Base-by-base conservation (phyloP, 64 coral and sea anemone genomes). In the Anthopleura sola region DNA sequence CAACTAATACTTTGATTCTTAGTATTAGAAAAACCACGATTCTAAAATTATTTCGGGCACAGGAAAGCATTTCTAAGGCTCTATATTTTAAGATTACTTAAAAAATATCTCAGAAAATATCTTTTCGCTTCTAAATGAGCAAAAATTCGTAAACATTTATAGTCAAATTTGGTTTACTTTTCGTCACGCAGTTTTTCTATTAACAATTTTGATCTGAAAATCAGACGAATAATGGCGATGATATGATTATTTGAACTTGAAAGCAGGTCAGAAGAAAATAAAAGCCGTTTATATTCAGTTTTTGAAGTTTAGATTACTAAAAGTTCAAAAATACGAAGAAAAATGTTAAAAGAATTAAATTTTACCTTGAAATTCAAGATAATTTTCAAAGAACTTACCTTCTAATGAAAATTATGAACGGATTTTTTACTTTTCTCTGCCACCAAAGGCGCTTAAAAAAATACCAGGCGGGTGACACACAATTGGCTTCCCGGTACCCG, bases 401-500 rank as follows among this genome's bases (percentile, higher is more conserved):
- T 24, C 47, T 47, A 11, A 12, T 48, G 3, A 48, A 62, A 7
- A 24, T 24, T n/a, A 44, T 18, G 21, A 38, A 44, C 76, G 39
- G 13, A 10, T 47, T 79, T 48, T 71, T 21, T 48, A 17, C 8
- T 48, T 79, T 79, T 23, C 37, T 36, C n/a, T 71, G 66, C 66
- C 76, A 79, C 76, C 76, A 79, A 79, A 44, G 19, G 76, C 37
- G 36, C 20, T 46, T 44, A 5, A 38, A 79, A n/a, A 79, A 33
- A 40, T 24, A 38, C 37, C 76, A 79, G 37, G 24, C 76, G 76
- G 44, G 37, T 79, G 76, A 71, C 66, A 36, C 29, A 71, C 76
- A 44, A n/a, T 48, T 48, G 76, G 76, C 76, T 48, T 38, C 76
- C 36, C n/a, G 76, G 76, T 79, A 79, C 76, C 76, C 76, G 76